Base-by-base conservation (phyloP, 2,888 invertebrate species). In the Aleiodes testaceus region DNA sequence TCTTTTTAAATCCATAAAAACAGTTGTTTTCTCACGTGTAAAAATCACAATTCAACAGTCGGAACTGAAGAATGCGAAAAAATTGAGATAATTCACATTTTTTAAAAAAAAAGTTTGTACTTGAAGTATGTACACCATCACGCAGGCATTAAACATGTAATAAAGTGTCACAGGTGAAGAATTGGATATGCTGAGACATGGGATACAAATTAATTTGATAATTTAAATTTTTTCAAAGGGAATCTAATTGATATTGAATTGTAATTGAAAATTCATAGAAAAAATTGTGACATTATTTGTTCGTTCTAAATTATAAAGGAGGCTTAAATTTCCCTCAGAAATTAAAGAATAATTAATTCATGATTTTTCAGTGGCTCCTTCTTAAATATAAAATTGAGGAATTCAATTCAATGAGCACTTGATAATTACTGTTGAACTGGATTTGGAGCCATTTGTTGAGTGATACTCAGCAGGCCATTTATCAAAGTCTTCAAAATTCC, bases 371-470 rank as follows among this genome's bases (percentile, higher is more conserved):
- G 1, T 36, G 4, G 0, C 11, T 36, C 36, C 36, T 36, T 36
- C 26, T 36, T 36, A 36, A 36, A 36, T 36, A 6, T 36, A 36
- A 36, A 36, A 36, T 36, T 36, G 36, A 36, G 36, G 36, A 36
- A 36, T 36, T 9, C 7, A 3, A 36, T 36, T 36, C 36, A 36
- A 36, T 6, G 7, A 26, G 5, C 26, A 36, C 36, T 2, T 26
- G 9, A 30, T 71, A 64, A 70, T 82, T 85, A 83, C 72, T 85
- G 83, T 61, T 80, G 85, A 74, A 84, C 79, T 12, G 84, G 97
- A 67, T 95, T 94, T 82, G 78, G 97, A 65, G 95, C 94, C 85
- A 97, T 89, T 80, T 94, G 92, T 80, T 91, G 92, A 47, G 95
- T 91, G 76, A 97, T 90, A 69, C 89, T 89, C 67, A 98, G 92